Evolutionary conservation across 2,888 invertebrate genomes (phyloP).

Genomic region (Spicauda simplicius): DNA sequence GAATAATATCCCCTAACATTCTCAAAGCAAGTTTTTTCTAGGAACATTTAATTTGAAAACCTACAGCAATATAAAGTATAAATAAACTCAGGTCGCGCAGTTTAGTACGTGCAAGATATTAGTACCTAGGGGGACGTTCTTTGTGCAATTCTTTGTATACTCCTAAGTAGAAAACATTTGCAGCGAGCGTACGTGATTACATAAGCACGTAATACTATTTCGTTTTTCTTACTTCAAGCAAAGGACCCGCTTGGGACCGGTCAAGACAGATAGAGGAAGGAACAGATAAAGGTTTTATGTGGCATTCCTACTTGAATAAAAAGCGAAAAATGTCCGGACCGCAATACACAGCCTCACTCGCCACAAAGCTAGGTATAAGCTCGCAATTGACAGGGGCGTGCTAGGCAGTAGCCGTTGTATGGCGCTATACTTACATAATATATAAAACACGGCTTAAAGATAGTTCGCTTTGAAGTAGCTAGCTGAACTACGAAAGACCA

Average conservation of each 20-base stretch:
- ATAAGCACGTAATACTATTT: slow-evolving; percentile 29
- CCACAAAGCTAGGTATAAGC: slow-evolving; percentile 26
- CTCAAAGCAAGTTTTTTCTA: background rate
- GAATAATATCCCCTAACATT: too few relatives aligned
- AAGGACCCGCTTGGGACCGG: slow-evolving; percentile 31
- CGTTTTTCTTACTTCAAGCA: slow-evolving; percentile 26
- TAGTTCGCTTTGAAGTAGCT: slow-evolving; percentile 71
- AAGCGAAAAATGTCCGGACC: slow-evolving; percentile 17
- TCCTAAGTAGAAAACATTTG: slow-evolving; percentile 28
- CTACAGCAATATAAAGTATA: background rate
- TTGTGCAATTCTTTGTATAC: slow-evolving; percentile 23
- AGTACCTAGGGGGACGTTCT: slow-evolving; percentile 8
- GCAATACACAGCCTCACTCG: slow-evolving; percentile 16
- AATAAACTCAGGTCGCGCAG: background rate
- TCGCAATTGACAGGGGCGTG: slow-evolving; percentile 18
- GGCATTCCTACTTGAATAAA: slow-evolving; percentile 22
- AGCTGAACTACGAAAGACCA: slow-evolving; percentile 54
- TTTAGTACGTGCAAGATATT: slow-evolving; percentile 9
- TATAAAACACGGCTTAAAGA: slow-evolving; percentile 55
- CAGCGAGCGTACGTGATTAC: slow-evolving; percentile 30
- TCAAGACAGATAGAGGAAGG: slow-evolving; percentile 23
- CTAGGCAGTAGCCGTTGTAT: slow-evolving; percentile 10
- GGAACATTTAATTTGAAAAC: background rate
- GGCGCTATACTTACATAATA: slow-evolving; percentile 20
- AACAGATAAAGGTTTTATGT: slow-evolving; percentile 35